phyloP scores from a whole-genome alignment of 2,113 vertebrate species.

The Mobula hypostoma region DNA sequence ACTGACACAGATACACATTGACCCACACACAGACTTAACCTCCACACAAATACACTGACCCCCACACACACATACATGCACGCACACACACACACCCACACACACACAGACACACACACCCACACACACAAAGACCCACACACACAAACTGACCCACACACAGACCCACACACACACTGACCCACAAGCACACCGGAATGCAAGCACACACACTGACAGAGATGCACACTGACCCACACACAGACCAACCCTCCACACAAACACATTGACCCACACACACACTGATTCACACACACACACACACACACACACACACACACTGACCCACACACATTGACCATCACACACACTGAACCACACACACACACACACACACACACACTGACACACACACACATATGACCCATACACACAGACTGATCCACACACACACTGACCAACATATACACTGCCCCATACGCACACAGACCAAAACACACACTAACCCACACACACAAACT shows the following conservation, averaged over 20 bases:
- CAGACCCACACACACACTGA: too few relatives aligned
- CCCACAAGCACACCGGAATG: too few relatives aligned
- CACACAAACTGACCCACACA: background rate
- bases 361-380: too few relatives aligned
- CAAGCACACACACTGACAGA: background rate
- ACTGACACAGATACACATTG: background rate
- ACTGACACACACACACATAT: too few relatives aligned
- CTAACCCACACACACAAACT: background rate
- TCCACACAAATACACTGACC: too few relatives aligned
- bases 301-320: background rate
- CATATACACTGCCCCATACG: background rate
- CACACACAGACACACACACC: background rate
- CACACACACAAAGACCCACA: background rate
- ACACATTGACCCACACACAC: background rate
- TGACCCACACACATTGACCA: background rate
- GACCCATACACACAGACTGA: too few relatives aligned
- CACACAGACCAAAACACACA: background rate
- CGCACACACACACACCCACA: background rate
- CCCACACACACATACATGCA: background rate
- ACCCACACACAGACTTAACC: background rate
- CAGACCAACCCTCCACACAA: background rate
- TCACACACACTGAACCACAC: too few relatives aligned
- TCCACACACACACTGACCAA: background rate
- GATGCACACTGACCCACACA: background rate
- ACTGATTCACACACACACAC: background rate